A percentile compares a stretch with the other conserved stretches of the same genome.
Evolutionary conservation across 1,140 invertebrate genomes (phyloP).

Genomic region (Limonius californicus): DNA sequence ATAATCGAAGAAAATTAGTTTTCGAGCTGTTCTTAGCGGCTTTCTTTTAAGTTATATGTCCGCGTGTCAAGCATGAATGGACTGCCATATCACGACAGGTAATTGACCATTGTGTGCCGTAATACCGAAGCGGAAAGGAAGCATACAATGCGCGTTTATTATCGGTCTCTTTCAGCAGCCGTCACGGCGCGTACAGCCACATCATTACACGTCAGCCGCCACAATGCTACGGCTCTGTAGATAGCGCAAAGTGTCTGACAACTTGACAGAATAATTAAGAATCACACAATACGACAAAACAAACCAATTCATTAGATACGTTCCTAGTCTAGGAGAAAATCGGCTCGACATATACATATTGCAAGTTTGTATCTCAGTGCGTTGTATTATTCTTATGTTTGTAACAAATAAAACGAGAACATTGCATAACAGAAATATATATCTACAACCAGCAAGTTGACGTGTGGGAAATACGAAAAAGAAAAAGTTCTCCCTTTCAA

Average conservation of each 20-base stretch:
- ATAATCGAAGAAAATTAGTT: conserved; percentile 31
- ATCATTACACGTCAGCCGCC: conserved; percentile 36
- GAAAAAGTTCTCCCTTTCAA: too few relatives aligned
- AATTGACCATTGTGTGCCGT: conserved; percentile 41
- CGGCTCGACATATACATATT: neutral
- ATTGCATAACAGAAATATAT: too few relatives aligned
- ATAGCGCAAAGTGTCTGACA: conserved; percentile 37
- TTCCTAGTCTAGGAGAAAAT: neutral
- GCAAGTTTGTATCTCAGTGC: too few relatives aligned
- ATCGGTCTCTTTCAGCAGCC: conserved; percentile 37
- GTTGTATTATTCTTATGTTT: too few relatives aligned
- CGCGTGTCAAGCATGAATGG: conserved; percentile 33
- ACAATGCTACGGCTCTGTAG: conserved; percentile 30
- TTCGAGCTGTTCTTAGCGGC: conserved; percentile 20
- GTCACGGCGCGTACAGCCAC: conserved; percentile 32
- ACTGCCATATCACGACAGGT: conserved; percentile 40
- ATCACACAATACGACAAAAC: conserved; percentile 35
- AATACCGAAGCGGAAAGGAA: conserved; percentile 36
- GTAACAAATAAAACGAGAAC: too few relatives aligned
- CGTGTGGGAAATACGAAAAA: too few relatives aligned
- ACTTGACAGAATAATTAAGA: conserved; percentile 43
- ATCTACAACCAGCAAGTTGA: too few relatives aligned
- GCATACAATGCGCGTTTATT: conserved; percentile 40
- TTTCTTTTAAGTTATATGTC: conserved; percentile 26
- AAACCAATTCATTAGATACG: conserved; percentile 23